A percentile compares a stretch with the other conserved stretches of the same genome.
Evolutionary conservation across 2,113 vertebrate species (phyloP).

Genomic region (Cryptotis parvus): DNA sequence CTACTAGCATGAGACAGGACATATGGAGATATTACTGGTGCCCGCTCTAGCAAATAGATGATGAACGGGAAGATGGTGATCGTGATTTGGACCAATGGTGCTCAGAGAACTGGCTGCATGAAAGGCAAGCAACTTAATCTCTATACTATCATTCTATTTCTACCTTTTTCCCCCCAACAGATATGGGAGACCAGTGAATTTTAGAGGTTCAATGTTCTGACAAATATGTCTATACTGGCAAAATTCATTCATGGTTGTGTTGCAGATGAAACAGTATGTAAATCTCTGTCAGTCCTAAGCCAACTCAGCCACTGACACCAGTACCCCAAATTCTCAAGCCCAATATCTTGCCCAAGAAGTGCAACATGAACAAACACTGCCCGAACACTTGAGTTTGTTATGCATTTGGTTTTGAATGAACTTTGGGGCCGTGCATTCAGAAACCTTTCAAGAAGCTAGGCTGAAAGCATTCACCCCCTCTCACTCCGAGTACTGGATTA

Average conservation of each 20-base stretch:
- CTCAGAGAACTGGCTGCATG: too few species aligned
- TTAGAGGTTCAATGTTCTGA: constrained; percentile 24
- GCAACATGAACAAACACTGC: not conserved
- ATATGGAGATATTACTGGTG: too few species aligned
- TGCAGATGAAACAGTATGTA: constrained; percentile 9
- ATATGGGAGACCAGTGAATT: not conserved
- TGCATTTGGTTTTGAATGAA: too few species aligned
- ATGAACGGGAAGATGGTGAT: too few species aligned
- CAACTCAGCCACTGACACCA: constrained; percentile 9
- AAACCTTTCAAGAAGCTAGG: too few species aligned
- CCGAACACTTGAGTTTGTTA: too few species aligned
- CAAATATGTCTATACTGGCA: constrained; percentile 19
- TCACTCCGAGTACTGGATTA: not conserved
- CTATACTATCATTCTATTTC: too few species aligned
- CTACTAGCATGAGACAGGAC: too few species aligned
- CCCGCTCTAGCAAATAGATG: too few species aligned
- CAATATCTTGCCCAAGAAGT: not conserved
- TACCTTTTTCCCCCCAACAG: not conserved
- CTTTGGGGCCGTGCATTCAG: not conserved
- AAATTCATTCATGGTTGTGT: constrained; percentile 11
- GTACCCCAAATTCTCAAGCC: constrained; percentile 20
- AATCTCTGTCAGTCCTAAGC: not conserved
- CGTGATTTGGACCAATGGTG: too few species aligned
- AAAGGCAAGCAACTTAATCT: too few species aligned
- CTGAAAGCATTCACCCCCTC: too few species aligned